phyloP scores from a whole-genome alignment of 2,113 vertebrate genomes.

The Thamnophis sirtalis region DNA sequence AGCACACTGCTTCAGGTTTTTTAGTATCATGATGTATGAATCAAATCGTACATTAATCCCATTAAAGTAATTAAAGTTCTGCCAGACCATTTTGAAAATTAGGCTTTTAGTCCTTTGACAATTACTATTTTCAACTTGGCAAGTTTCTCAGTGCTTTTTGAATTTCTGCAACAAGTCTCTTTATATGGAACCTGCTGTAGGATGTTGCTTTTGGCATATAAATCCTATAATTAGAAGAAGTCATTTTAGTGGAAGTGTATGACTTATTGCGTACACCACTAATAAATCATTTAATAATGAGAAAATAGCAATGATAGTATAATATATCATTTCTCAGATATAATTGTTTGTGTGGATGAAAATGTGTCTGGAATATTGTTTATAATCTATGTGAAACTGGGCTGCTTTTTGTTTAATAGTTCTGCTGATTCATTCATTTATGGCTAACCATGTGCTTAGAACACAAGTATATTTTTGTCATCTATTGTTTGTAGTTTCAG shows the following conservation, averaged over 20 bases:
- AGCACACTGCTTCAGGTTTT: not conserved
- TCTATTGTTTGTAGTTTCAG: not conserved
- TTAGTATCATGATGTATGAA: not conserved
- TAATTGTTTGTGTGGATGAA: constrained; percentile 26
- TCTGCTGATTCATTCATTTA: not conserved
- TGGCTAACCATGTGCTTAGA: not conserved
- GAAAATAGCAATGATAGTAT: not conserved
- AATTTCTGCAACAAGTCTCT: not conserved
- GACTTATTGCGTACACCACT: constrained; percentile 11
- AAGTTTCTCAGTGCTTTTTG: not conserved
- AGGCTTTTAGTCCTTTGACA: not conserved
- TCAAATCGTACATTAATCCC: constrained; percentile 9
- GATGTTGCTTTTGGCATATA: constrained; percentile 1
- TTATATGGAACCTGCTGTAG: not conserved
- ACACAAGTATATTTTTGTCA: not conserved
- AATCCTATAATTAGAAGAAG: not conserved
- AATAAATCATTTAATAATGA: constrained; percentile 17
- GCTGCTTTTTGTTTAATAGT: not conserved
- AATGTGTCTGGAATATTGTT: constrained; percentile 22
- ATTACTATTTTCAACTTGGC: not conserved
- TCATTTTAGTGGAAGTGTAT: not conserved
- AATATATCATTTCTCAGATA: constrained; percentile 15
- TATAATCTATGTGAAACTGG: not conserved
- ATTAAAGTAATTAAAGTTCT: constrained; percentile 13
- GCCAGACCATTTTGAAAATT: constrained; percentile 1